Conservation (phyloP, 2,113 vertebrate genomes). For the Etia nguti region DNA sequence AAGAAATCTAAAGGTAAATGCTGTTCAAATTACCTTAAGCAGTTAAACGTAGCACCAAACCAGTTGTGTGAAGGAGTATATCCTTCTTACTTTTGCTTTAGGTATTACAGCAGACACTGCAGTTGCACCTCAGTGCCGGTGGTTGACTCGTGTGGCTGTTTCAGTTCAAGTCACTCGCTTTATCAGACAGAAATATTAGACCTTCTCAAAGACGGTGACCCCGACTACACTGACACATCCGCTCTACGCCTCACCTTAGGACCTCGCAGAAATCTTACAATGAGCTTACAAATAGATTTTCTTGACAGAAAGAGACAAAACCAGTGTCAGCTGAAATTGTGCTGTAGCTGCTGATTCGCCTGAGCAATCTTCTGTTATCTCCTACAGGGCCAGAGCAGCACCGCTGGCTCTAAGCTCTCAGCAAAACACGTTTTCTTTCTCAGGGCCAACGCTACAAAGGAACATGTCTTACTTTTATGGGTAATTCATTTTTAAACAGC, state of each 20-base stretch:
- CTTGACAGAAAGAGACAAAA: slow-evolving; percentile 21
- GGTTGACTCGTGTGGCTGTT: neutral
- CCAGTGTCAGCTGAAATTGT: slow-evolving; percentile 50
- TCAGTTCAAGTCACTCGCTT: neutral
- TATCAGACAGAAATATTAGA: neutral
- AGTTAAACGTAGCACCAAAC: neutral
- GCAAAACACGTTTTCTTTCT: slow-evolving; percentile 5
- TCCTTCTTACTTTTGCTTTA: neutral
- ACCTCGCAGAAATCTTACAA: neutral
- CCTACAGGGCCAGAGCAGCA: neutral
- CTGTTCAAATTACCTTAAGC: neutral
- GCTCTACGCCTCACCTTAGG: neutral
- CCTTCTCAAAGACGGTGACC: neutral
- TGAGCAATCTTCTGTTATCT: slow-evolving; percentile 29
- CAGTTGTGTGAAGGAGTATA: neutral
- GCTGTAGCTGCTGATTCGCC: slow-evolving; percentile 14
- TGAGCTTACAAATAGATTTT: slow-evolving; percentile 28
- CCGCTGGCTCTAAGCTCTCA: neutral
- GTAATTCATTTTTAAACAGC: slow-evolving; percentile 52
- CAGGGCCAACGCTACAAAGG: neutral
- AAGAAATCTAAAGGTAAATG: neutral
- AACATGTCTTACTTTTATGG: slow-evolving; percentile 51
- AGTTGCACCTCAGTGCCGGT: neutral
- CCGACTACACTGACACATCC: neutral
- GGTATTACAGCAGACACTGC: neutral